Conservation (phyloP, 2,113 vertebrate species). For the Austrofundulus limnaeus region DNA sequence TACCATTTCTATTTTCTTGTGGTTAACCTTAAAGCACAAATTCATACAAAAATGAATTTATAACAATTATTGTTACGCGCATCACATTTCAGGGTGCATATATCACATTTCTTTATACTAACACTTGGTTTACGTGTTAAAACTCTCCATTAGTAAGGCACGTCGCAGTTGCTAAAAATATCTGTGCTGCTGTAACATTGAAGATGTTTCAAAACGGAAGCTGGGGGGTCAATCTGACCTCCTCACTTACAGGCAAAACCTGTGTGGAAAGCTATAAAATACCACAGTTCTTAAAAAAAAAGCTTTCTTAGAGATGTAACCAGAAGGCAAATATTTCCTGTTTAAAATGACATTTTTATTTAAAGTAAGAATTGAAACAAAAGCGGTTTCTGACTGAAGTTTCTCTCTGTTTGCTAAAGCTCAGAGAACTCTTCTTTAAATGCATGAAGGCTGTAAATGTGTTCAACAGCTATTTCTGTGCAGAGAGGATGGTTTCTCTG, state of each 20-base stretch:
- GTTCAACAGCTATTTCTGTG: conserved; percentile 46
- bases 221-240: conserved; percentile 2
- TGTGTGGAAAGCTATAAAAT: not conserved
- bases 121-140: conserved; percentile 24
- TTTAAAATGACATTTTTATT: conserved; percentile 2
- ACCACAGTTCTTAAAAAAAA: conserved; percentile 10
- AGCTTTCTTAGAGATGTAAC: conserved; percentile 26
- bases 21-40: conserved; percentile 33
- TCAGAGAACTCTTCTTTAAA: conserved; percentile 34
- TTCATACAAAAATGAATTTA: conserved; percentile 10
- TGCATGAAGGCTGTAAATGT: conserved; percentile 29
- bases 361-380: not conserved
- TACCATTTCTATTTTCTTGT: conserved; percentile 15
- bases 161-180: conserved; percentile 26
- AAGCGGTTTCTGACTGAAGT: not conserved
- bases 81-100: conserved; percentile 64
- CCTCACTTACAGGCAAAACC: conserved; percentile 10
- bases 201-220: conserved; percentile 41
- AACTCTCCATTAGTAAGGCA: conserved; percentile 56
- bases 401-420: not conserved
- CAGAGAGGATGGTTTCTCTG: conserved; percentile 39
- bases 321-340: conserved; percentile 6
- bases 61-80: conserved; percentile 28
- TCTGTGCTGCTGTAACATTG: conserved; percentile 60
- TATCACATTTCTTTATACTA: conserved; percentile 22